Evolutionary conservation across 1,140 invertebrate species (phyloP).

Genomic region (Thaumatotibia leucotreta): DNA sequence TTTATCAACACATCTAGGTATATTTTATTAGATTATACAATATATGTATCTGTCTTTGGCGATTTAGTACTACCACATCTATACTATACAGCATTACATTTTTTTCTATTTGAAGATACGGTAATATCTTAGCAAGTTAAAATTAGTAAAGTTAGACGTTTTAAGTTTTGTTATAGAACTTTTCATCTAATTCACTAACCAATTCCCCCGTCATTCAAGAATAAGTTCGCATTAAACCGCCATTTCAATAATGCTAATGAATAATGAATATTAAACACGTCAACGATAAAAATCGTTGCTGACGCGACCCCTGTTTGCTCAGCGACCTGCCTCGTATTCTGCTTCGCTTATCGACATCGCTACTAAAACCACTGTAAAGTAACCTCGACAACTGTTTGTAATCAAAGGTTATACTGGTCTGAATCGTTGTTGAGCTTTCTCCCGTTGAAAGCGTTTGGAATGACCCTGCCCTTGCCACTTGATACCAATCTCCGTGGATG

Average conservation of each 20-base stretch:
- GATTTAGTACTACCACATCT: too few species aligned
- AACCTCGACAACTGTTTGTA: neutral
- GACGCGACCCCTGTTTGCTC: conserved; percentile 36
- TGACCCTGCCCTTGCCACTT: conserved; percentile 34
- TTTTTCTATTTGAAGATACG: too few species aligned
- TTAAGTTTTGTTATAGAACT: too few species aligned
- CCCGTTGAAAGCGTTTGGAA: neutral
- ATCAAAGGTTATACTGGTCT: neutral
- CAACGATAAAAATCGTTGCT: conserved; percentile 23
- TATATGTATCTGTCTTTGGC: too few species aligned
- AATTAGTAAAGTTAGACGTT: too few species aligned
- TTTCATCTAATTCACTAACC: neutral
- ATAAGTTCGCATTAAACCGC: neutral
- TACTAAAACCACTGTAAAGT: neutral
- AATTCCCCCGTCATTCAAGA: neutral
- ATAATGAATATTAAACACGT: conserved; percentile 17
- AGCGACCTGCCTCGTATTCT: conserved; percentile 19
- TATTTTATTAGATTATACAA: too few species aligned
- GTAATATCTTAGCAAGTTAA: too few species aligned
- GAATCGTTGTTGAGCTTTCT: neutral
- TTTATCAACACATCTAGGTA: too few species aligned
- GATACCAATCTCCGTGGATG: conserved; percentile 42
- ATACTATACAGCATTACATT: too few species aligned
- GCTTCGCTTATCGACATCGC: neutral
- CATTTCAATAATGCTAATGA: conserved; percentile 15